Conservation (phyloP, 2,113 vertebrate species). For the Aplodontia rufa region DNA sequence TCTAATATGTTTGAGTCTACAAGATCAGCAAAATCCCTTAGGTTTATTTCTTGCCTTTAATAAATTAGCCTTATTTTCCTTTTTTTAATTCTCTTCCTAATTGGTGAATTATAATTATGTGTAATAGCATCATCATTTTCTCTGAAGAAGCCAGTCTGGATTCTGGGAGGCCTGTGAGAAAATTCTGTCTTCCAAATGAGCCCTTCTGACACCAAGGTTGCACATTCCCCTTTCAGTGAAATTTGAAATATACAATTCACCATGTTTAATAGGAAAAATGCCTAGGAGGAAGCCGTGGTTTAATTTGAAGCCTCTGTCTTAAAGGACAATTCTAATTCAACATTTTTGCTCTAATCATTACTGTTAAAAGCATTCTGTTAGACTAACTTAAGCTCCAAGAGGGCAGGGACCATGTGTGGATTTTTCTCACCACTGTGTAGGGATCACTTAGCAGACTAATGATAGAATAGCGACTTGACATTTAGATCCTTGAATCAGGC, state of each 20-base stretch:
- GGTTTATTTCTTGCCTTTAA: conserved; percentile 49
- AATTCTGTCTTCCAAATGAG: neutral
- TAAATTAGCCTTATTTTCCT: conserved; percentile 36
- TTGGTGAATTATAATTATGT: no score
- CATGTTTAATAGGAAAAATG: neutral
- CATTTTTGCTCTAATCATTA: neutral
- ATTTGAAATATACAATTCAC: neutral
- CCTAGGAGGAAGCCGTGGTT: neutral
- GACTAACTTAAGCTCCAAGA: conserved; percentile 13
- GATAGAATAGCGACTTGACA: neutral
- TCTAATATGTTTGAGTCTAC: conserved; percentile 40
- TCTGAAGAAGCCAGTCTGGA: neutral
- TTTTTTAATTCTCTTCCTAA: no score
- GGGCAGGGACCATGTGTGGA: fast-evolving
- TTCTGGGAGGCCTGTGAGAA: neutral
- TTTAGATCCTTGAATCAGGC: neutral
- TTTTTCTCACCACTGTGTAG: neutral
- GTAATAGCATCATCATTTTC: neutral
- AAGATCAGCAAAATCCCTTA: neutral
- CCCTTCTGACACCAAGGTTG: neutral
- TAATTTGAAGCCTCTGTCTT: neutral
- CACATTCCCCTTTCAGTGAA: neutral
- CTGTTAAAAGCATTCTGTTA: neutral
- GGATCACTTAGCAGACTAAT: neutral
- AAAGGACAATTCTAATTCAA: neutral